Conservation (phyloP, 2,888 invertebrate species). For the Kryphioiulus occultus region DNA sequence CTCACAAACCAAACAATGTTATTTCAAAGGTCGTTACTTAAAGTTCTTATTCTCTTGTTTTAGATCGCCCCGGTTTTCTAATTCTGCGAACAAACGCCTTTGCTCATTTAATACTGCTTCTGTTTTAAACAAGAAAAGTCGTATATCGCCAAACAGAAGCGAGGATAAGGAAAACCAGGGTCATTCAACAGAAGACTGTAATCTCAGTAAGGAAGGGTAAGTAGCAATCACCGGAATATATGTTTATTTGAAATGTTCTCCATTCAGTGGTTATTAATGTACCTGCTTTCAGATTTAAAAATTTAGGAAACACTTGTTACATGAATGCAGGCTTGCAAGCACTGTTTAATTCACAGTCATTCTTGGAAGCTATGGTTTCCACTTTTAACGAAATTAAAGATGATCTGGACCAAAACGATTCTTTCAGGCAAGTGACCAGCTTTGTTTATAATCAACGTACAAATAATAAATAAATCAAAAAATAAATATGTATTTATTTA, state of each 20-base stretch:
- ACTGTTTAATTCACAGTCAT: neutral
- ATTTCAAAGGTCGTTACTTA: neutral
- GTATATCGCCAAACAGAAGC: neutral
- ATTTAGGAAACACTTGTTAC: slow-evolving; percentile 49
- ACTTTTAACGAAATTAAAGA: neutral
- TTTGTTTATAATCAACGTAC: neutral
- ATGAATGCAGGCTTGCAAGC: slow-evolving; percentile 37
- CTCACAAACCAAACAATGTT: neutral
- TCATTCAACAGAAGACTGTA: neutral
- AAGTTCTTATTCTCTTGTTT: neutral
- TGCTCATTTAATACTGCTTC: neutral
- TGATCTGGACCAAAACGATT: neutral
- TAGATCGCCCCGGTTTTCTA: neutral
- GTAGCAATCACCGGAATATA: neutral
- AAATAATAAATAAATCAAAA: neutral
- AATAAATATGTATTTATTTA: neutral
- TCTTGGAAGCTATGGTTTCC: neutral
- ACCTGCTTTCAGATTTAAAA: slow-evolving; percentile 1
- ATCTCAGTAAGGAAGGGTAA: neutral
- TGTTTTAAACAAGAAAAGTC: neutral
- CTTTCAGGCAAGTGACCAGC: neutral
- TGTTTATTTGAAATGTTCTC: neutral
- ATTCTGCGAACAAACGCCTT: neutral
- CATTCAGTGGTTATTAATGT: neutral
- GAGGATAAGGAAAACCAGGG: neutral